Base-by-base conservation (phyloP, 2,797 vertebrate species). In the Sebastes kiyomatsui region DNA sequence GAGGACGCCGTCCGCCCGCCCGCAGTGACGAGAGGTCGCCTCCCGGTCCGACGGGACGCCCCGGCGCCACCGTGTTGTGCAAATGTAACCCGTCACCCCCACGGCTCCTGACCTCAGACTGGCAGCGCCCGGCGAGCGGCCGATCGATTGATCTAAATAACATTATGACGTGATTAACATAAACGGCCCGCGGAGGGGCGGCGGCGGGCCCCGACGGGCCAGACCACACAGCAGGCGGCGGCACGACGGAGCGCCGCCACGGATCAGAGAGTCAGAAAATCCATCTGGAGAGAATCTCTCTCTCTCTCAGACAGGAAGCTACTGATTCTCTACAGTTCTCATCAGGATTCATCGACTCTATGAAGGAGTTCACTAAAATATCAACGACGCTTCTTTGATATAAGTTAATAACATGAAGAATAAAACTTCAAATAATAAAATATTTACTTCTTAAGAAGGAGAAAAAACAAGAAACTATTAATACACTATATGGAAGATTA, bases 91-190 rank as follows among this genome's bases (percentile, higher is more conserved):
- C 70, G 18, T 80, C 85, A 68, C 86, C 92, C 92, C 90, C 87
- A 65, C 59, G 32, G 91, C 92, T 88, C 85, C 89, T 94, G 94
- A 95, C 95, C 95, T 94, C 93, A 83, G 86, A 62, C 75, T 84
- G 79, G 89, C 91, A 79, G 87, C 72, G 7, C 81, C 82, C 75
- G 62, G 77, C 76, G 67, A 77, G 87, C 78, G 8, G 67, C 79
- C 56, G 49, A 93, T 90, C 88, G 84, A 95, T 94, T 92, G 93
- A 94, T 95, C 93, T 93, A 93, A 95, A 95, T 95, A 94, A 94
- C 94, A 95, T 94, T 85, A 92, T 93, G 93, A 95, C 49, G 75
- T 72, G 83, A 95, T 95, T 95, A 93, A 83, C 94, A 95, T 95
- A 93, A 87, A 62, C 4, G 55, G 77, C 78, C 87, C 33, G 67